phyloP scores from a whole-genome alignment of 2,888 invertebrate genomes.

The Synergus laeviventris region DNA sequence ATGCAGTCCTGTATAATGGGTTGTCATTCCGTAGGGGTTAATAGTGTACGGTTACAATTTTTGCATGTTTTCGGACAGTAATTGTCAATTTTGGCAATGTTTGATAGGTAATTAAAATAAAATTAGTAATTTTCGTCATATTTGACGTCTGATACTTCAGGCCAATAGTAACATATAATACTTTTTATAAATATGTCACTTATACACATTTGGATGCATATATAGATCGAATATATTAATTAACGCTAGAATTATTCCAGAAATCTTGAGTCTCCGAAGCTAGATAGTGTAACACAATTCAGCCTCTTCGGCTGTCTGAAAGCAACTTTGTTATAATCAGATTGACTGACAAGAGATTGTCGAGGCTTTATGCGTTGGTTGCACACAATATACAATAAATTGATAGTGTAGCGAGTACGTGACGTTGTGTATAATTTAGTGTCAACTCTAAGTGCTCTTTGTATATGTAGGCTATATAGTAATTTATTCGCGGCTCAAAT shows the following conservation, averaged over 20 bases:
- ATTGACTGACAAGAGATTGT: constrained; percentile 6
- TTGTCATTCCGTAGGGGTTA: too few species aligned
- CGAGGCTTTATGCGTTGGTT: constrained; percentile 12
- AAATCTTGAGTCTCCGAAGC: not conserved
- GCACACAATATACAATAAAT: not conserved
- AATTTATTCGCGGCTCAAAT: constrained; percentile 12
- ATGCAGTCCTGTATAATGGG: too few species aligned
- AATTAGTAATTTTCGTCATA: too few species aligned
- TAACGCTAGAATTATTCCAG: not conserved
- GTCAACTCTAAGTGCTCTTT: constrained; percentile 9
- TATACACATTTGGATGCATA: too few species aligned
- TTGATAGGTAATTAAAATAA: too few species aligned
- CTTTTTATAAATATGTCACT: too few species aligned
- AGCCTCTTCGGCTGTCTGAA: not conserved
- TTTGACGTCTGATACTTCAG: too few species aligned
- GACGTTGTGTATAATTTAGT: constrained; percentile 27
- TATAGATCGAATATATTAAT: too few species aligned
- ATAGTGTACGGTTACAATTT: too few species aligned
- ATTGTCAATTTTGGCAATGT: too few species aligned
- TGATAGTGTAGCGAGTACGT: constrained; percentile 8
- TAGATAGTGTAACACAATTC: not conserved
- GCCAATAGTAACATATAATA: too few species aligned
- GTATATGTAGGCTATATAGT: not conserved
- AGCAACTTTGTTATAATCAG: constrained; percentile 7
- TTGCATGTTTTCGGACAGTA: too few species aligned